These are phyloP conservation scores for Platichthys stellatus DNA, from an alignment of 2,113 vertebrate genomes.

Conservation along the genomic window DNA sequence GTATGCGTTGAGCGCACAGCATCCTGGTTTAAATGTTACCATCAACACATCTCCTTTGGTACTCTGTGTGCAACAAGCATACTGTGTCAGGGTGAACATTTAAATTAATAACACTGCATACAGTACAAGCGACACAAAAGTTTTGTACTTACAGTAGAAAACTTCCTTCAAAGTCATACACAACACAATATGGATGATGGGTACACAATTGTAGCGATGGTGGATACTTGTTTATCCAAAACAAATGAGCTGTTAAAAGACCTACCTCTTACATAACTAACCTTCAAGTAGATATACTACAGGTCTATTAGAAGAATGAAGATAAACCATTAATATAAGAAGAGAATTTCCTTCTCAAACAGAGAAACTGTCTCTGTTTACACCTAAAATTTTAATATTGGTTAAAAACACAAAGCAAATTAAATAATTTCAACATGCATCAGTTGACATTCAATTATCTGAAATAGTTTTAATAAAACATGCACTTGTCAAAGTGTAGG, in stretches of 20 bases:
- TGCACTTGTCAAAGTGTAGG: slow-evolving; percentile 39
- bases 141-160: not conserved
- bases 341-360: slow-evolving; percentile 16
- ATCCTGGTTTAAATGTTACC: not conserved
- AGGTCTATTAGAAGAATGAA: not conserved
- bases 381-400: slow-evolving; percentile 1
- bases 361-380: not conserved
- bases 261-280: not conserved
- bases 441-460: slow-evolving; percentile 18
- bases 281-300: slow-evolving; percentile 2
- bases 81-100: slow-evolving; percentile 14
- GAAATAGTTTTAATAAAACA: slow-evolving; percentile 8
- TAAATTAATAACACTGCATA: slow-evolving; percentile 1
- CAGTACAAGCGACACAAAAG: slow-evolving; percentile 6
- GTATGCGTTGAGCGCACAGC: slow-evolving; percentile 1
- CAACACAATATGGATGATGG: not conserved
- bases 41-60: slow-evolving; percentile 43
- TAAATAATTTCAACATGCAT: slow-evolving; percentile 35
- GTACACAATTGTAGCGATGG: not conserved
- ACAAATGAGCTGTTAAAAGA: slow-evolving; percentile 19
- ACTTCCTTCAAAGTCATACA: not conserved
- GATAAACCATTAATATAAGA: slow-evolving; percentile 18
- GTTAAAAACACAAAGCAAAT: not conserved
- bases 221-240: slow-evolving; percentile 1
- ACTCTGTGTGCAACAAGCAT: not conserved